Evolutionary conservation across 1,140 invertebrate species (phyloP), one percentile per base, ranked within the genome.

Genomic region (Drosophila carrolli): DNA sequence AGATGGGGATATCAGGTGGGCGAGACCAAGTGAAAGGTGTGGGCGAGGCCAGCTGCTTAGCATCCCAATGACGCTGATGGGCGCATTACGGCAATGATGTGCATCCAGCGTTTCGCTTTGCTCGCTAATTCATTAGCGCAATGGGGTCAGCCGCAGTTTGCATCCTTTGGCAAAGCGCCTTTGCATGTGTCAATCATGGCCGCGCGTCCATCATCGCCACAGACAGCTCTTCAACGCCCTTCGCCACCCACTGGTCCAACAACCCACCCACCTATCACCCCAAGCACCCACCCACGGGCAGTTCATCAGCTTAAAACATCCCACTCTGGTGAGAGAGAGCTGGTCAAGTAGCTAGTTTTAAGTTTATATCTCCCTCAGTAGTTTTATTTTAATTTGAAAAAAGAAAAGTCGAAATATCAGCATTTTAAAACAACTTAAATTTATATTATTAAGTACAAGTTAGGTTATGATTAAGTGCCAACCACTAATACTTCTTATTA

Each of bases 181-280:
- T 68, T 68, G 54, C 61, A 66, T 75, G 60, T 75, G 73, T 75
- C 73, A 75, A 75, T 75, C 72, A 75, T 71, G 60, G 23, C 13
- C 38, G 56, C 32, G 40, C 44, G 59, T 65, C 44, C 58, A 50
- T 59, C 50, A 48, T 50, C 41, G 47, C 41, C 38, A 67, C 72
- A 47, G 50, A 56, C 50, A 40, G 44, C 65, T 41, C 32, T 37
- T 19, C 65, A 35, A 35, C 13, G 41, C 50, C 63, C 65, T 44
- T 67, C 19, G 29, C 27, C 41, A 11, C 29, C 23, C 47, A 43
- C 38, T 13, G 16, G 2, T 37, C 7, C 43, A 8, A 11, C 10
- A 11, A 13, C 2, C 41, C 16, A 5, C 1, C 48, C 16, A 43
- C 10, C 46, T 29, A 11, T 8, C n/a, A 13, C 11, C 23, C 32